Conservation (phyloP, 1,140 invertebrate species). For the Amyelois transitella region DNA sequence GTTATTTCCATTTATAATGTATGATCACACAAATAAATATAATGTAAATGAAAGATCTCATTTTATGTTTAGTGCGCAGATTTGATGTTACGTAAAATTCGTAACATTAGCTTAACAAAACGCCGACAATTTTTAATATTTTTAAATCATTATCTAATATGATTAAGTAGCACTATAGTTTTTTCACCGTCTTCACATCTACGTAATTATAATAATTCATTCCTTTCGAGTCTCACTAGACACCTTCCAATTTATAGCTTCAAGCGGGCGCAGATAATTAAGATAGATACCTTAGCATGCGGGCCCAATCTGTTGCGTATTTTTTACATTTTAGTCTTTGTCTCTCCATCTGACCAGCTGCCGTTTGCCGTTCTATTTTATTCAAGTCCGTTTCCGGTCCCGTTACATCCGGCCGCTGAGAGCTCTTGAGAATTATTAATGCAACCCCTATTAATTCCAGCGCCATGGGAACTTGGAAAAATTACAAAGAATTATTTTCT, state of each 20-base stretch:
- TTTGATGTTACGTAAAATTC: too few species aligned
- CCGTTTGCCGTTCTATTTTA: constrained; percentile 33
- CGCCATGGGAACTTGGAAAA: constrained; percentile 24
- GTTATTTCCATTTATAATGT: neutral
- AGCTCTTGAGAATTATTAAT: constrained; percentile 35
- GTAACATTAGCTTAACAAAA: too few species aligned
- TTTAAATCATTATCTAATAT: too few species aligned
- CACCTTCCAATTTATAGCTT: constrained; percentile 26
- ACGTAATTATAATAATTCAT: constrained; percentile 24
- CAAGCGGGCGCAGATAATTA: constrained; percentile 20
- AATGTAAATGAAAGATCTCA: too few species aligned
- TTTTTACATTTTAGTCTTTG: constrained; percentile 25
- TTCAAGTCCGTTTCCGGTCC: constrained; percentile 45
- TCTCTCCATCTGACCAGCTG: constrained; percentile 38
- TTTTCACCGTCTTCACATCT: too few species aligned
- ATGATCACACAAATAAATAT: neutral
- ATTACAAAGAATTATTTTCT: neutral
- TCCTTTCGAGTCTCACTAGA: constrained; percentile 24
- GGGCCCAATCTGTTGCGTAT: constrained; percentile 16
- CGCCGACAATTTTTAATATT: too few species aligned
- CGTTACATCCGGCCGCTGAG: constrained; percentile 52
- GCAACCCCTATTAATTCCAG: constrained; percentile 23
- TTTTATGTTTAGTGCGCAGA: too few species aligned
- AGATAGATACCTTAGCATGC: constrained; percentile 25
- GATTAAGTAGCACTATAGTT: too few species aligned